Conservation (phyloP, 2,113 vertebrate genomes). For the Callipepla squamata region DNA sequence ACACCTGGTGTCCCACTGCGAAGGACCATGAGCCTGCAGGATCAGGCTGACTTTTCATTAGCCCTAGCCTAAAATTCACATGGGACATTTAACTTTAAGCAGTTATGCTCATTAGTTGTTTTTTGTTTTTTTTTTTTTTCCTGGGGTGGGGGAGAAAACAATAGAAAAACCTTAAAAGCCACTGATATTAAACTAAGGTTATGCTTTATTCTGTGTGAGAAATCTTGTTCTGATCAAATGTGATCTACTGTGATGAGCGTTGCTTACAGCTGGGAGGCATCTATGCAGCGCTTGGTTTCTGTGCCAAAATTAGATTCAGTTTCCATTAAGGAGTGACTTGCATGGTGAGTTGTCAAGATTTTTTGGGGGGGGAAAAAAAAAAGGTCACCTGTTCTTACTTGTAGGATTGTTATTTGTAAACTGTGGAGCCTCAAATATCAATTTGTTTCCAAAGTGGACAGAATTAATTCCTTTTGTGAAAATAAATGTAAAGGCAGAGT, state of each 20-base stretch:
- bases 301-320: slow-evolving; percentile 3
- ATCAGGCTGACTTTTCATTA: background rate
- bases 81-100: background rate
- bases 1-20: accelerated
- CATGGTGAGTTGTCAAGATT: background rate
- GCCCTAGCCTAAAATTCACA: background rate
- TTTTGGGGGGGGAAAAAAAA: background rate
- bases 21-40: background rate
- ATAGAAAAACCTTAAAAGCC: background rate
- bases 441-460: background rate
- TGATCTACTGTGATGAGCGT: background rate
- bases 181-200: background rate
- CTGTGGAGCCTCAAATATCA: background rate
- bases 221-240: background rate
- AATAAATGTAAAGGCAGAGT: background rate
- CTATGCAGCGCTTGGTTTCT: background rate
- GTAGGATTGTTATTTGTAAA: background rate
- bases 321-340: slow-evolving; percentile 18
- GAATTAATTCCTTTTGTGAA: slow-evolving; percentile 10
- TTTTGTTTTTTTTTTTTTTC: background rate
- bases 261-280: background rate
- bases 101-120: background rate
- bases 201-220: background rate
- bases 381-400: background rate
- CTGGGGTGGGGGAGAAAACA: background rate